phyloP scores from a whole-genome alignment of 2,113 vertebrate species.

The Cryptoleucopteryx plumbea region DNA sequence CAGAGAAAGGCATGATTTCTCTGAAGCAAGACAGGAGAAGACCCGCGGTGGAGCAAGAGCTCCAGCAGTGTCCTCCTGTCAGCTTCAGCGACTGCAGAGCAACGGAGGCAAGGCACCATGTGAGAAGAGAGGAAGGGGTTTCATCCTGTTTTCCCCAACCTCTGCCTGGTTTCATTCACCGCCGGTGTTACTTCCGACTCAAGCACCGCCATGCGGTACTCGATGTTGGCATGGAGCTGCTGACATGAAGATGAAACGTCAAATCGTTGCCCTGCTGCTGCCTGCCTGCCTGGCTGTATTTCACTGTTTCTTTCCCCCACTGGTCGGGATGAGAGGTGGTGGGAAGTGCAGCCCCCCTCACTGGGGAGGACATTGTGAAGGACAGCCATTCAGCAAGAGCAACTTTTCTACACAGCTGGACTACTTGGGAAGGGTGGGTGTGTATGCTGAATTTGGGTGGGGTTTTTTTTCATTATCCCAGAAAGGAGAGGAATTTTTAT shows the following conservation, averaged over 20 bases:
- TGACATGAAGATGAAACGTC: background rate
- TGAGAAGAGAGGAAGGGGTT: background rate
- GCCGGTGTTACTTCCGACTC: background rate
- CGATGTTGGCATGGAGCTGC: fast-evolving
- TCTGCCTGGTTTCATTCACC: background rate
- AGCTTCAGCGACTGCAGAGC: background rate
- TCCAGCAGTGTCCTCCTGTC: background rate
- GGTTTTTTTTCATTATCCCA: background rate
- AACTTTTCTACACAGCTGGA: background rate
- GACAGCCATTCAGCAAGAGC: fast-evolving
- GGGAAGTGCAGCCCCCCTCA: fast-evolving
- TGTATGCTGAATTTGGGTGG: background rate
- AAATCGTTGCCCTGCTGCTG: background rate
- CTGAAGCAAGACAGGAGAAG: background rate
- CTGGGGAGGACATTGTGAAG: background rate
- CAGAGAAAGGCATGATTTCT: fast-evolving
- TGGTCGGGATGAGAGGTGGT: fast-evolving
- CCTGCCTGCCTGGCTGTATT: background rate
- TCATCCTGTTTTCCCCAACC: fast-evolving
- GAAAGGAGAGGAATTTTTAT: background rate
- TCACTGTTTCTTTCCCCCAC: background rate
- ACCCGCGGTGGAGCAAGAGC: fast-evolving
- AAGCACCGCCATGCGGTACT: background rate
- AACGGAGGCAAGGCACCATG: fast-evolving
- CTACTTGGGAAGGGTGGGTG: background rate